A percentile compares a stretch with the other conserved stretches of the same genome.
These are phyloP conservation scores for Chloroceryle aenea DNA, from an alignment of 2,113 vertebrate species.

Conservation along the genomic window DNA sequence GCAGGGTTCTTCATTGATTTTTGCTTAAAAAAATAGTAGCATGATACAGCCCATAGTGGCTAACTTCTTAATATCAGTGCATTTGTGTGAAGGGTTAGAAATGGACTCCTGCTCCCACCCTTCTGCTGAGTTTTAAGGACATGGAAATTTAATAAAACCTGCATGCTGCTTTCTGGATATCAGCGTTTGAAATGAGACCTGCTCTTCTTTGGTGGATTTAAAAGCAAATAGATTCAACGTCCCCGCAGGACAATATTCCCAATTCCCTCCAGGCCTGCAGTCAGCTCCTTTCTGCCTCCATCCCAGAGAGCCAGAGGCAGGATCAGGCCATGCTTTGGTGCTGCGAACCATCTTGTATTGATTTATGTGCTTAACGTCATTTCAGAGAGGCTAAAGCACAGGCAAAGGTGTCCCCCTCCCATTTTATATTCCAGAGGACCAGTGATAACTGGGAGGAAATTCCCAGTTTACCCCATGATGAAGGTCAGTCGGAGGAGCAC, in stretches of 20 bases:
- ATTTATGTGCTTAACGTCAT: not conserved
- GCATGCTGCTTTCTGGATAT: not conserved
- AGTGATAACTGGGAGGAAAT: slow-evolving; percentile 9
- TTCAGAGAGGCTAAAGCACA: not conserved
- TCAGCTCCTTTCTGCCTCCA: slow-evolving; percentile 6
- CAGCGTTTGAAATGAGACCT: not conserved
- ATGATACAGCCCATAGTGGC: not conserved
- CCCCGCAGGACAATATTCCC: slow-evolving; percentile 18
- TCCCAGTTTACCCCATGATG: not conserved
- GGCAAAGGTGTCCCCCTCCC: not conserved
- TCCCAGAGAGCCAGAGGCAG: not conserved
- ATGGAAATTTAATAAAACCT: not conserved
- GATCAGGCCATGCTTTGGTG: not conserved
- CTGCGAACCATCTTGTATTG: not conserved
- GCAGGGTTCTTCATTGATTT: slow-evolving; percentile 63
- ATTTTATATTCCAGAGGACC: not conserved
- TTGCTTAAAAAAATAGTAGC: not conserved
- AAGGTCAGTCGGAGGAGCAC: not conserved
- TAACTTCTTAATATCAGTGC: slow-evolving; percentile 4
- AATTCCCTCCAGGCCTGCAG: slow-evolving; percentile 27
- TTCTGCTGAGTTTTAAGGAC: not conserved
- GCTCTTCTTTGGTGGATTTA: not conserved
- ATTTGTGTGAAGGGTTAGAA: not conserved
- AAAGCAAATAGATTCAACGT: slow-evolving; percentile 3
- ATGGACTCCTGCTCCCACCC: not conserved